Evolutionary conservation across 1,140 invertebrate genomes (phyloP).

Genomic region (Drosophila equinoxialis): DNA sequence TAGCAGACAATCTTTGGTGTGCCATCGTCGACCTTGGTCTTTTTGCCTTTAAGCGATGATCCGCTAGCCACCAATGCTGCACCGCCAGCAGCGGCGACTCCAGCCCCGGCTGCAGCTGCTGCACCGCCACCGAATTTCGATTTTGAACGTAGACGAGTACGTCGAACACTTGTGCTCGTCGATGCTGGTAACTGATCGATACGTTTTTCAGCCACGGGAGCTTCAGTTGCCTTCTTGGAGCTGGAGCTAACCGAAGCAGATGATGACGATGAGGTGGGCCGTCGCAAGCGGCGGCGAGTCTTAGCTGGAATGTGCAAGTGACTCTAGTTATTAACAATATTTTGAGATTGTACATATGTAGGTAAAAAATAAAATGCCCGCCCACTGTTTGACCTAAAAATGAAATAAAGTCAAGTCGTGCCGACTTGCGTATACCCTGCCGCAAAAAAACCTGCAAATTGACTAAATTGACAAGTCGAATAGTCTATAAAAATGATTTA

Average conservation of each 20-base stretch:
- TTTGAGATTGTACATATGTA: neutral
- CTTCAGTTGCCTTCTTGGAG: conserved; percentile 82
- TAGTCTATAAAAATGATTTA: too few relatives aligned
- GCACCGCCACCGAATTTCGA: conserved; percentile 84
- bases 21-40: conserved; percentile 87
- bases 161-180: conserved; percentile 85
- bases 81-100: conserved; percentile 85
- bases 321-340: conserved; percentile 4
- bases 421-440: neutral
- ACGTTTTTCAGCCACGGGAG: conserved; percentile 83
- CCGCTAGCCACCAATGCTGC: conserved; percentile 85
- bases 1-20: conserved; percentile 93
- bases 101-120: conserved; percentile 85
- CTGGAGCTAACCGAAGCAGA: conserved; percentile 81
- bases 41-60: conserved; percentile 84
- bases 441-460: too few relatives aligned
- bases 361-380: neutral
- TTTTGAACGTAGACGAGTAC: conserved; percentile 87
- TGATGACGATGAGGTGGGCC: conserved; percentile 83
- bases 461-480: too few relatives aligned
- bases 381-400: conserved; percentile 40
- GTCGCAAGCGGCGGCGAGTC: conserved; percentile 84
- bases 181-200: conserved; percentile 86
- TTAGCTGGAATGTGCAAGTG: conserved; percentile 56
- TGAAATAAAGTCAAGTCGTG: neutral